Evolutionary conservation across 2,113 vertebrate species (phyloP).

Genomic region (Rhea americana): DNA sequence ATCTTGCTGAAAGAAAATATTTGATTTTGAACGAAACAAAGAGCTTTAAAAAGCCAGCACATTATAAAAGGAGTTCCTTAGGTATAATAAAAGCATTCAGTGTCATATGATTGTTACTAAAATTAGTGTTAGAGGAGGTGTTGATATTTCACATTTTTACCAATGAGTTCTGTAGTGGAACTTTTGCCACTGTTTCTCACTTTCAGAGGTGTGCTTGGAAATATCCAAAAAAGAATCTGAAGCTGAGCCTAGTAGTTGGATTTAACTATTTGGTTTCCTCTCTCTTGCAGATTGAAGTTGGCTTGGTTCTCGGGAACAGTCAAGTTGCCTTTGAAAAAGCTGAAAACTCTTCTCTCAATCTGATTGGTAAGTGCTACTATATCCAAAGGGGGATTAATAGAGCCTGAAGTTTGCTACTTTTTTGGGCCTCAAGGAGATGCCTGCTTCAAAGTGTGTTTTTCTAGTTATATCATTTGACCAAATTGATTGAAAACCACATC

Average conservation of each 20-base stretch:
- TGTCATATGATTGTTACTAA: background rate
- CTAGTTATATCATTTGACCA: background rate
- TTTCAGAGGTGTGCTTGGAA: background rate
- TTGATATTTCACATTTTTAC: background rate
- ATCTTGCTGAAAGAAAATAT: background rate
- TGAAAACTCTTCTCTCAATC: slow-evolving; percentile 89
- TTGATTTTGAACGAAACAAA: background rate
- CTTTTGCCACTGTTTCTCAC: background rate
- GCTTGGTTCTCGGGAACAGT: slow-evolving; percentile 91
- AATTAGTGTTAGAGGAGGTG: background rate
- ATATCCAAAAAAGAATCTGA: background rate
- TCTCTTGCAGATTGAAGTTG: slow-evolving; percentile 83
- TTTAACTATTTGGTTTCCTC: slow-evolving; percentile 31
- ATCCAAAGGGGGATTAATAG: background rate
- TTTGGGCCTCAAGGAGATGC: background rate
- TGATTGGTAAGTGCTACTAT: slow-evolving; percentile 86
- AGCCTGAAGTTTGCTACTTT: background rate
- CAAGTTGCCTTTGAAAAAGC: slow-evolving; percentile 97
- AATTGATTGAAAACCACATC: background rate
- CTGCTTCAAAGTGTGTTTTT: background rate
- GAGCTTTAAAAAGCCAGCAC: background rate
- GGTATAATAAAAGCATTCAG: background rate
- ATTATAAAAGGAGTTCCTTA: background rate
- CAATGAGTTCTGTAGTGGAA: background rate
- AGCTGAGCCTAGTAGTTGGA: background rate